Conservation (phyloP, 2,113 vertebrate genomes). For the Zosterops hypoxanthus region DNA sequence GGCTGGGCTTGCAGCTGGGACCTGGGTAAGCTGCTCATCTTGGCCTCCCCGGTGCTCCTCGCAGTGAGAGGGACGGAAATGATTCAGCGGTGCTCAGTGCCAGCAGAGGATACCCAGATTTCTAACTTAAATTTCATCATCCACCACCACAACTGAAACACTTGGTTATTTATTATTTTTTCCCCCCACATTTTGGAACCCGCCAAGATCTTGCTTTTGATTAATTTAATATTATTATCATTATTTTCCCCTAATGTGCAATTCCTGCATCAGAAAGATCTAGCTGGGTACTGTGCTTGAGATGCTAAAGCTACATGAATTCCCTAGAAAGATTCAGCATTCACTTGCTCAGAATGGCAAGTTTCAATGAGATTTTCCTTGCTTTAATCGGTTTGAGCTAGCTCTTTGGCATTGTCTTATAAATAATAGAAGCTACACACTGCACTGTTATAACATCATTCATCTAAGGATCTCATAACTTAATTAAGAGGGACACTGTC, state of each 20-base stretch:
- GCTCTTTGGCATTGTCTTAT: constrained; percentile 66
- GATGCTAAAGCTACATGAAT: background rate
- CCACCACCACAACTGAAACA: background rate
- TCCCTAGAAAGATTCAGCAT: background rate
- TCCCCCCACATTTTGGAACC: background rate
- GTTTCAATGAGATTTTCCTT: constrained; percentile 57
- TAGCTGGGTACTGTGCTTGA: background rate
- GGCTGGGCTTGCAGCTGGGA: background rate
- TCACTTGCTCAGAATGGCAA: constrained; percentile 11
- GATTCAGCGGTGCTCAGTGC: background rate
- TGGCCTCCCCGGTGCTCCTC: background rate
- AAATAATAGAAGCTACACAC: constrained; percentile 69
- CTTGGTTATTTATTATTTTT: background rate
- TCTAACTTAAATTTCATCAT: background rate
- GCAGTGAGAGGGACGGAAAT: background rate
- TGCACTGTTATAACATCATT: constrained; percentile 69
- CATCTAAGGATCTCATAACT: constrained; percentile 69
- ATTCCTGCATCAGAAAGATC: background rate
- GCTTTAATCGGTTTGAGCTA: constrained; percentile 64
- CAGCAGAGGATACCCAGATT: background rate
- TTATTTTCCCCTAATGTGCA: background rate
- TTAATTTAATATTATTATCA: background rate
- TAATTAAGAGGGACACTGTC: constrained; percentile 72
- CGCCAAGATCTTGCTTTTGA: background rate
- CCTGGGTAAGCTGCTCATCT: background rate